These are phyloP conservation scores for Agapetus fuscipes DNA, from an alignment of 2,888 invertebrate species.

Conservation along the genomic window DNA sequence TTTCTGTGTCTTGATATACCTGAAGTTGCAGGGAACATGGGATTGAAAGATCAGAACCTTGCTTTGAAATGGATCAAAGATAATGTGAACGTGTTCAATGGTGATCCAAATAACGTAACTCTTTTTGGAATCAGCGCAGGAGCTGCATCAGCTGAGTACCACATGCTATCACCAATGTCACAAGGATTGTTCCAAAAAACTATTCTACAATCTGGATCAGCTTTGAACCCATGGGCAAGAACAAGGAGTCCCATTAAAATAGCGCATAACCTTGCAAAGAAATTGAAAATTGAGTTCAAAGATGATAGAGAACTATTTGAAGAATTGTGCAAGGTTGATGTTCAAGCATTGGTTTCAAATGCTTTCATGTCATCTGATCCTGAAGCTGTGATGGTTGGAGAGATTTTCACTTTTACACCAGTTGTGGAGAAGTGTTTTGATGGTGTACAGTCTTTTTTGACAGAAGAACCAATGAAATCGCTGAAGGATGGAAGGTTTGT, in stretches of 20 bases:
- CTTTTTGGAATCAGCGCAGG: constrained; percentile 42
- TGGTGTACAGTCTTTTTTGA: constrained; percentile 35
- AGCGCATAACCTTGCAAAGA: constrained; percentile 36
- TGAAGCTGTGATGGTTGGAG: constrained; percentile 14
- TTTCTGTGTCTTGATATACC: constrained; percentile 35
- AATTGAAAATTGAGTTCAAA: constrained; percentile 28
- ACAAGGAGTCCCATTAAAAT: constrained; percentile 31
- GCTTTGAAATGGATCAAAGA: constrained; percentile 38
- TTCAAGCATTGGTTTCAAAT: constrained; percentile 4
- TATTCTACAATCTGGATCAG: constrained; percentile 36
- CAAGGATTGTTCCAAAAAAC: constrained; percentile 36
- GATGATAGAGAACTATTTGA: constrained; percentile 27
- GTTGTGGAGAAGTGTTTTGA: constrained; percentile 28
- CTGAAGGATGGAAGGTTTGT: constrained; percentile 32
- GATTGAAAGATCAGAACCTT: constrained; percentile 38
- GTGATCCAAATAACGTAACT: constrained; percentile 38
- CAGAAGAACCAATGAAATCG: constrained; percentile 37
- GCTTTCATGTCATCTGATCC: neutral
- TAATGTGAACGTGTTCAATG: constrained; percentile 35
- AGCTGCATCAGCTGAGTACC: constrained; percentile 35
- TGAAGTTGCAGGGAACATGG: constrained; percentile 42
- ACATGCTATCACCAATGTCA: constrained; percentile 35
- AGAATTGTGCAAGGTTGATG: constrained; percentile 25
- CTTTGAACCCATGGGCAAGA: constrained; percentile 36
- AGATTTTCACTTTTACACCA: constrained; percentile 33